phyloP scores from a whole-genome alignment of 2,888 invertebrate genomes.

The Abscondita cerata region DNA sequence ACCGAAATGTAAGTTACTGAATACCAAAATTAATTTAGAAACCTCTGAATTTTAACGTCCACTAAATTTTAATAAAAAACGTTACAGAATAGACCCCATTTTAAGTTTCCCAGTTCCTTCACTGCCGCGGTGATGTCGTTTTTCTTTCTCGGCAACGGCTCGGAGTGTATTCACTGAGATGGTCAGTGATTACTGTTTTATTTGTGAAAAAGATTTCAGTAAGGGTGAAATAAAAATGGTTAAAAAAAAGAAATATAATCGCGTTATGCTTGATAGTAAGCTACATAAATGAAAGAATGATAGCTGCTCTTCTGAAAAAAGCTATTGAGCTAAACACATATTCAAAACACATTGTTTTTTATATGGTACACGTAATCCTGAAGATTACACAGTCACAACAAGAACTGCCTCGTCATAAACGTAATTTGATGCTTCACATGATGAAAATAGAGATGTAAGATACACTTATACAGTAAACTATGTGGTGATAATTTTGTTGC shows the following conservation, averaged over 20 bases:
- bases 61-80: too few relatives aligned
- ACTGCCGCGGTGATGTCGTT: too few relatives aligned
- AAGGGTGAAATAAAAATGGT: constrained; percentile 9
- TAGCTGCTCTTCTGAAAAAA: constrained; percentile 13
- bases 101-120: too few relatives aligned
- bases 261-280: constrained; percentile 14
- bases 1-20: too few relatives aligned
- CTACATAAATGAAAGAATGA: constrained; percentile 17
- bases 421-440: constrained; percentile 15
- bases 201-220: constrained; percentile 19
- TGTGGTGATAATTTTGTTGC: neutral
- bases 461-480: too few relatives aligned
- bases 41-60: too few relatives aligned
- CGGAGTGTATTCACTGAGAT: too few relatives aligned
- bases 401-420: constrained; percentile 11
- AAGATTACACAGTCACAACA: constrained; percentile 17
- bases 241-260: constrained; percentile 15
- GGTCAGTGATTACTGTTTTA: constrained; percentile 17
- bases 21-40: too few relatives aligned
- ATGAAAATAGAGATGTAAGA: constrained; percentile 9
- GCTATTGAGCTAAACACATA: neutral
- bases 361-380: constrained; percentile 10
- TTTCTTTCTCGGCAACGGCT: too few relatives aligned
- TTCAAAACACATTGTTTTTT: constrained; percentile 1
- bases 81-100: too few relatives aligned